phyloP scores from a whole-genome alignment of 1,140 invertebrate species.

The Pollicipes pollicipes region DNA sequence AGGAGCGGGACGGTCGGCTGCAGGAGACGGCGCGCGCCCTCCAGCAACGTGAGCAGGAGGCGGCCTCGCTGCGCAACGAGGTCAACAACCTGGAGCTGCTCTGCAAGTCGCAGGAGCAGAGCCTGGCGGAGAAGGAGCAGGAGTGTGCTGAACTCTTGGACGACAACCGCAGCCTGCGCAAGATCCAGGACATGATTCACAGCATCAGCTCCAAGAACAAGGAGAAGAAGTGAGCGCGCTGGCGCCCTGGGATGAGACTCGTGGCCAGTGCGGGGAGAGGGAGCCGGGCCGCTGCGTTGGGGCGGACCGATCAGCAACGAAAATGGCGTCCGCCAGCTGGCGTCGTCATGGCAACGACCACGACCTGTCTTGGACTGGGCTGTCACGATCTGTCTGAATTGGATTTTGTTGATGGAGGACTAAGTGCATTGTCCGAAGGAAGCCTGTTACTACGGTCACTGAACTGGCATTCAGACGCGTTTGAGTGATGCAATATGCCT shows the following conservation, averaged over 20 bases:
- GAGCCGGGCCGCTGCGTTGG: not conserved
- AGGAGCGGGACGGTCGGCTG: not conserved
- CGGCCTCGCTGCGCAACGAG: not conserved
- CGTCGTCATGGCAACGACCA: no score
- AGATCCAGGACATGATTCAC: slow-evolving; percentile 6
- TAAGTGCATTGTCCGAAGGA: no score
- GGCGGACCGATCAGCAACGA: not conserved
- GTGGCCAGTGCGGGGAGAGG: not conserved
- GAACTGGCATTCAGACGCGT: no score
- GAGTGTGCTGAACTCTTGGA: not conserved
- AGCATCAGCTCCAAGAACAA: not conserved
- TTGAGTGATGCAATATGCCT: no score
- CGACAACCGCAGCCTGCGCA: not conserved
- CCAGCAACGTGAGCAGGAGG: not conserved
- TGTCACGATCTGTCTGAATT: no score
- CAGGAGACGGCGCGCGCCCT: not conserved
- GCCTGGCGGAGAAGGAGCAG: not conserved
- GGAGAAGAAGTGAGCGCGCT: not conserved
- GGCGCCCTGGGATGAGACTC: not conserved
- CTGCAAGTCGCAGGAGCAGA: slow-evolving; percentile 1
- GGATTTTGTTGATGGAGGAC: no score
- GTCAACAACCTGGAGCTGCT: not conserved
- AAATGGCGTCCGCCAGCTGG: no score
- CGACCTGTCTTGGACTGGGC: no score
- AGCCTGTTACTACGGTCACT: no score